These are phyloP conservation scores for Desoria tigrina DNA, from an alignment of 2,888 invertebrate species.

Conservation along the genomic window DNA sequence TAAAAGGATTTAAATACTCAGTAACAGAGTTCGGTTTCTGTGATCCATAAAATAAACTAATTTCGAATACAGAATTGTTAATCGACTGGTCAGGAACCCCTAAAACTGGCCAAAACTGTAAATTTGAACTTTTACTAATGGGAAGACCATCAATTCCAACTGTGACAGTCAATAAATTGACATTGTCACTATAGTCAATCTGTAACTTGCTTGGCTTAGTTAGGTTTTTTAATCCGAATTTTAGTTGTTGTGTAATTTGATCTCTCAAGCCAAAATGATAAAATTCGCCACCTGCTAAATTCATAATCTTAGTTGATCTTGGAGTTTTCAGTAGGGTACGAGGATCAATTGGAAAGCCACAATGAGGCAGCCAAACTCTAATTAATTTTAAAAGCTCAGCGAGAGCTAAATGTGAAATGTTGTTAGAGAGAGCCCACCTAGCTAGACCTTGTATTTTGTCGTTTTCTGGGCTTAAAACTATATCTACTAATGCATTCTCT, in stretches of 20 bases:
- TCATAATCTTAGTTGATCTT: neutral
- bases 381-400: neutral
- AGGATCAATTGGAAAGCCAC: neutral
- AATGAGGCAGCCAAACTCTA: neutral
- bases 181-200: too few relatives aligned
- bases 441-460: too few relatives aligned
- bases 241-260: too few relatives aligned
- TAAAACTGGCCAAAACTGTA: slow-evolving; percentile 13
- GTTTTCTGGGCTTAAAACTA: neutral
- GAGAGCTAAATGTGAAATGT: neutral
- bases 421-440: neutral
- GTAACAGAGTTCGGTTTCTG: neutral
- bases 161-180: too few relatives aligned
- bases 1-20: neutral
- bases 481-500: neutral
- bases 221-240: too few relatives aligned
- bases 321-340: neutral
- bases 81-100: too few relatives aligned
- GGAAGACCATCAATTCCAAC: slow-evolving; percentile 12
- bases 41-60: slow-evolving; percentile 5
- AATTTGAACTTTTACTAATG: neutral
- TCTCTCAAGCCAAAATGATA: neutral
- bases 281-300: neutral
- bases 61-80: too few relatives aligned
- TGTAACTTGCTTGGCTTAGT: too few relatives aligned